phyloP scores from a whole-genome alignment of 2,113 vertebrate species.

The Amphiprion ocellaris region DNA sequence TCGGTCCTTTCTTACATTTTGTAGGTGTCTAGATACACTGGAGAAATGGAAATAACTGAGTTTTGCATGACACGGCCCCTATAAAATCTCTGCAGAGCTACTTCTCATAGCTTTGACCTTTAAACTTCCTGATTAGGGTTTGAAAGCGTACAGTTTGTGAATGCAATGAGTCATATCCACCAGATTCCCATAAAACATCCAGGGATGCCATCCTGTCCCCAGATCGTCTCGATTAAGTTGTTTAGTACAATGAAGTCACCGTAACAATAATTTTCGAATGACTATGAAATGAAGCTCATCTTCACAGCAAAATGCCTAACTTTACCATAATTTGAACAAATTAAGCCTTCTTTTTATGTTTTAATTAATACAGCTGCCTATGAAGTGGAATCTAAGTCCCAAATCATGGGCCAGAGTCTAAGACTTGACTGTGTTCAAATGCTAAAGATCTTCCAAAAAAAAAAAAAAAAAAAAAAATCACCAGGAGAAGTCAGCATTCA shows the following conservation, averaged over 20 bases:
- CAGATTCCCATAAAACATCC: neutral
- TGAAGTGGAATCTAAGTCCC: no score
- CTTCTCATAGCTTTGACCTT: neutral
- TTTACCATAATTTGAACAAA: neutral
- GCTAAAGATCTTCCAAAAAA: no score
- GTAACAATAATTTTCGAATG: conserved; percentile 2
- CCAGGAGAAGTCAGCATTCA: no score
- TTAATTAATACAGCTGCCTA: neutral
- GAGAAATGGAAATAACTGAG: no score
- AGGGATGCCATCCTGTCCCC: neutral
- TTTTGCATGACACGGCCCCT: no score
- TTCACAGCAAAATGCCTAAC: neutral
- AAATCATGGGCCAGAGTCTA: no score
- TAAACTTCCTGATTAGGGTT: neutral
- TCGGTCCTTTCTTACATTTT: no score
- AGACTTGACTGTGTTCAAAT: no score
- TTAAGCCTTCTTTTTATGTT: neutral
- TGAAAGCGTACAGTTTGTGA: neutral
- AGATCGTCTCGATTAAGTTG: neutral
- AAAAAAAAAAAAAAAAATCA: no score
- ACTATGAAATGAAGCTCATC: neutral
- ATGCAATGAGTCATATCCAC: neutral
- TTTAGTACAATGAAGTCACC: conserved; percentile 1
- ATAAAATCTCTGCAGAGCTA: neutral
- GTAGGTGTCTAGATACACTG: no score